phyloP scores from a whole-genome alignment of 2,888 invertebrate genomes.

The Synergus umbraculus region DNA sequence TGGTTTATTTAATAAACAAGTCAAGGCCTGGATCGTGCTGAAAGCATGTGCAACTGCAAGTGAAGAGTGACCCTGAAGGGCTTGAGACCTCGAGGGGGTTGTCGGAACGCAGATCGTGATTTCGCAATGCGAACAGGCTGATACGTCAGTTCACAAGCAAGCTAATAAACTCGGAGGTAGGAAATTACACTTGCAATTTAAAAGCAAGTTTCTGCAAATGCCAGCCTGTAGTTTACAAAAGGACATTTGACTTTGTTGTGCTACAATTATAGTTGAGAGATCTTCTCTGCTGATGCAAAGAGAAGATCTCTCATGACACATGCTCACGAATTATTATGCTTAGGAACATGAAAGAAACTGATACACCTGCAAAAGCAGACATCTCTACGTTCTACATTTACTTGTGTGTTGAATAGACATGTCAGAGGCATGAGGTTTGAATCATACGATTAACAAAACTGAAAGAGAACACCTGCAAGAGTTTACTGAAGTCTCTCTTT shows the following conservation, averaged over 20 bases:
- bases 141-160: conserved; percentile 36
- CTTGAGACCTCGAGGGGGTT: conserved; percentile 33
- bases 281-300: conserved; percentile 5
- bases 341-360: conserved; percentile 13
- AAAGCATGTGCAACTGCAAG: conserved; percentile 31
- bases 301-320: conserved; percentile 8
- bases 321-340: conserved; percentile 5
- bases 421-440: neutral
- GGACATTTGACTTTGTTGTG: conserved; percentile 23
- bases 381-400: neutral
- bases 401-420: neutral
- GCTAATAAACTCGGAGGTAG: conserved; percentile 24
- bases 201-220: conserved; percentile 18
- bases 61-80: conserved; percentile 29
- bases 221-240: conserved; percentile 2
- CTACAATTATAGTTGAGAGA: conserved; percentile 13
- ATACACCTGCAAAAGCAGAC: conserved; percentile 5
- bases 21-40: conserved; percentile 22
- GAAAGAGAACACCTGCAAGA: neutral
- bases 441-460: conserved; percentile 2
- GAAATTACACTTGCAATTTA: conserved; percentile 35
- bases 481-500: neutral
- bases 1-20: conserved; percentile 30
- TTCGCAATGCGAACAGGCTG: conserved; percentile 36
- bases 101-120: conserved; percentile 38